phyloP scores from a whole-genome alignment of 2,888 invertebrate genomes.

The Synanthedon vespiformis region DNA sequence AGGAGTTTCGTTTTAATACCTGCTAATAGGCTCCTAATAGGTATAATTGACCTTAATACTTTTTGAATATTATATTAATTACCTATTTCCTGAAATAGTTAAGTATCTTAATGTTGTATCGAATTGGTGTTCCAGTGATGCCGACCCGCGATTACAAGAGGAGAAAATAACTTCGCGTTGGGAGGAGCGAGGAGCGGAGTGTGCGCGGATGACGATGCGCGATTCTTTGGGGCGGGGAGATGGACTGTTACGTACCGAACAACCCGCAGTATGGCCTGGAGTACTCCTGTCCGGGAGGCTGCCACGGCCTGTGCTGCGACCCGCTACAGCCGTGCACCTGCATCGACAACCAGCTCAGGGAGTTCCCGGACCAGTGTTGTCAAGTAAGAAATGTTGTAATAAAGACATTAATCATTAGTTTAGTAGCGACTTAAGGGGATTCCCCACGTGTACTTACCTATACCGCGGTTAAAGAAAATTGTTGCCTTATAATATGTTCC shows the following conservation, averaged over 20 bases:
- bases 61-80: too few relatives aligned
- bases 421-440: neutral
- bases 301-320: constrained; percentile 51
- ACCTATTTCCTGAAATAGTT: too few relatives aligned
- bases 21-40: too few relatives aligned
- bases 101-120: too few relatives aligned
- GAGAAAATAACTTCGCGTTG: constrained; percentile 3
- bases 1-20: too few relatives aligned
- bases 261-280: constrained; percentile 75
- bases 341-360: constrained; percentile 36
- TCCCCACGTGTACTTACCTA: too few relatives aligned
- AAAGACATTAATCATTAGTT: too few relatives aligned
- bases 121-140: neutral
- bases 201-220: constrained; percentile 44
- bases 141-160: neutral
- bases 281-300: constrained; percentile 37
- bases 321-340: constrained; percentile 59
- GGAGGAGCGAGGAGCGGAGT: constrained; percentile 33
- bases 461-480: too few relatives aligned
- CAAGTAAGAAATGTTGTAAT: constrained; percentile 34
- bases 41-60: too few relatives aligned
- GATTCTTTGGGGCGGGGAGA: constrained; percentile 47
- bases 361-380: constrained; percentile 48
- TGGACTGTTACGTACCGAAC: constrained; percentile 76
- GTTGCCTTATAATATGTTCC: too few relatives aligned